Conservation (phyloP, 2,113 vertebrate species). For the Lophius piscatorius region DNA sequence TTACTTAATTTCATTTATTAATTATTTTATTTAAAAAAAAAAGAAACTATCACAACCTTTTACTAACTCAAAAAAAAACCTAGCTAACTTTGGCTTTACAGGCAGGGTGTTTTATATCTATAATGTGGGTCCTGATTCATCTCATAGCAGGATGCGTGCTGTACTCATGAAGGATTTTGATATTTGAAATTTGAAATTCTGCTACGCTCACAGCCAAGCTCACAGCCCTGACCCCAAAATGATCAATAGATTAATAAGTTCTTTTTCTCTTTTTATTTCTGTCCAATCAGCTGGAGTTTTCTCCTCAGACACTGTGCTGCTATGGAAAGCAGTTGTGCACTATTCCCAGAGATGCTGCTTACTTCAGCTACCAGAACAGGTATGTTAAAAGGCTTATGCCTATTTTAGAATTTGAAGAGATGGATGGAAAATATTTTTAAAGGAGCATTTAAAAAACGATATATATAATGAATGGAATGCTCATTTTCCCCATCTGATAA, state of each 20-base stretch:
- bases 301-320: constrained; percentile 98
- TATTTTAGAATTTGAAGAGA: not conserved
- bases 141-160: too few species aligned
- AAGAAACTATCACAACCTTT: too few species aligned
- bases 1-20: not conserved
- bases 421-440: not conserved
- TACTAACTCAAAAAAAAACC: too few species aligned
- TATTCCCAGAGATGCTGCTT: constrained; percentile 96
- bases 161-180: too few species aligned
- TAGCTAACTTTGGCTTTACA: too few species aligned
- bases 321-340: constrained; percentile 99
- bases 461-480: not conserved
- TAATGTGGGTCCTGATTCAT: too few species aligned
- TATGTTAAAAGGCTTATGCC: constrained; percentile 56
- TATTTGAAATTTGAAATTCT: too few species aligned
- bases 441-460: too few species aligned
- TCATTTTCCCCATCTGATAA: constrained; percentile 11
- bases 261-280: not conserved
- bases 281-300: constrained; percentile 91
- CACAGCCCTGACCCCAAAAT: not conserved
- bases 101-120: too few species aligned
- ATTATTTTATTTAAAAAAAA: not conserved
- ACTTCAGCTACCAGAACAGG: constrained; percentile 99
- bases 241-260: not conserved
- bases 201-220: too few species aligned